phyloP scores from a whole-genome alignment of 2,888 invertebrate species.

The Amphiduros pacificus region DNA sequence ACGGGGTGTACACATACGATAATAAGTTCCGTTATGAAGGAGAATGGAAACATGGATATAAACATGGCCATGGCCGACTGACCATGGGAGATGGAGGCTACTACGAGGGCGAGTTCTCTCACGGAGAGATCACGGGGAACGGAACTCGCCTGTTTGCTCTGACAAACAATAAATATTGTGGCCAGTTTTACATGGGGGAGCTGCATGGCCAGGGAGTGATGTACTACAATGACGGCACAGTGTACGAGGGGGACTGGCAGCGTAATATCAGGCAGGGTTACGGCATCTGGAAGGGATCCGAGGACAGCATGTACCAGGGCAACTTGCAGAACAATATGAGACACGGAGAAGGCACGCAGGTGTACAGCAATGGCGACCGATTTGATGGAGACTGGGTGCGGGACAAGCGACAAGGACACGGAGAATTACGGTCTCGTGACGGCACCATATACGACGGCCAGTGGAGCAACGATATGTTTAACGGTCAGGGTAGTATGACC shows the following conservation, averaged over 20 bases:
- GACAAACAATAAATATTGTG: conserved; percentile 49
- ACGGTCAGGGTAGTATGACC: conserved; percentile 51
- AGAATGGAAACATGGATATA: conserved; percentile 57
- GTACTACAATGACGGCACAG: conserved; percentile 49
- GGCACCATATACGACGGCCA: conserved; percentile 56
- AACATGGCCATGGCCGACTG: conserved; percentile 58
- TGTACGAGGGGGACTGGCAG: conserved; percentile 57
- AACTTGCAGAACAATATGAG: conserved; percentile 40
- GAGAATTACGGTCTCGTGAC: conserved; percentile 44
- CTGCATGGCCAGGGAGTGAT: conserved; percentile 54
- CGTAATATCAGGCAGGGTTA: conserved; percentile 53
- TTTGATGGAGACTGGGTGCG: conserved; percentile 57
- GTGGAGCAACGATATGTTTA: conserved; percentile 50
- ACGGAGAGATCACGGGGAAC: conserved; percentile 58
- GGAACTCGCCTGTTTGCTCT: conserved; percentile 49
- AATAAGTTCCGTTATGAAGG: conserved; percentile 59
- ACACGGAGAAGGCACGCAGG: conserved; percentile 51
- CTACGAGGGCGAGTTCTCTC: conserved; percentile 56
- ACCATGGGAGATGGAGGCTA: conserved; percentile 56
- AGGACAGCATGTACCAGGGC: conserved; percentile 47
- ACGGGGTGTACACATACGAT: conserved; percentile 56
- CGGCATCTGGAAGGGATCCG: conserved; percentile 44
- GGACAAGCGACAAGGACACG: conserved; percentile 56
- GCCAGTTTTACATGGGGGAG: conserved; percentile 48
- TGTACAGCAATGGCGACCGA: conserved; percentile 53